These are phyloP conservation scores for Chymomyza caudatula DNA, from an alignment of 2,888 invertebrate genomes.

Conservation along the genomic window DNA sequence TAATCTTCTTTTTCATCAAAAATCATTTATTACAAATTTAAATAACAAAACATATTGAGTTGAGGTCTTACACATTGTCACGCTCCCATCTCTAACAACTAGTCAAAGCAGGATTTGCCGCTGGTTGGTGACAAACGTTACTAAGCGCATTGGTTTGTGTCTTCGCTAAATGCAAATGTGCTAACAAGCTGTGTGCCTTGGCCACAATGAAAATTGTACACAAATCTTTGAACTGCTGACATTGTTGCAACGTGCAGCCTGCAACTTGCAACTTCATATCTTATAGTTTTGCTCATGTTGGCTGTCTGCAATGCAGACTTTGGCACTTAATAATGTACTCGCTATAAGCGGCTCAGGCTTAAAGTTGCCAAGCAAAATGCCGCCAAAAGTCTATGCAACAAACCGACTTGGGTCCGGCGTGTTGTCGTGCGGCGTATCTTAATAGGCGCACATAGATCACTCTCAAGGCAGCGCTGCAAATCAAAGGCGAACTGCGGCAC, in stretches of 20 bases:
- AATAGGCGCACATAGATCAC: conserved; percentile 8
- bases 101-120: neutral
- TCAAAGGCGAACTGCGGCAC: neutral
- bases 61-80: neutral
- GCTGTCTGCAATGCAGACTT: conserved; percentile 30
- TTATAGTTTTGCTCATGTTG: neutral
- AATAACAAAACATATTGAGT: too few species aligned
- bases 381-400: neutral
- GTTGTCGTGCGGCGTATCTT: neutral
- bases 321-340: conserved; percentile 23
- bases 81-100: neutral
- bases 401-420: neutral
- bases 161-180: neutral
- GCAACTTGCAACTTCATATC: neutral
- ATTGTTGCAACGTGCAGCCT: neutral
- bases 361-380: conserved; percentile 9
- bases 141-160: neutral
- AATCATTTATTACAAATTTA: too few species aligned
- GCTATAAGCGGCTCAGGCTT: neutral
- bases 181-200: neutral
- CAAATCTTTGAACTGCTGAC: neutral
- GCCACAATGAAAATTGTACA: neutral
- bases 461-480: neutral
- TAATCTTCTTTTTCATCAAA: too few species aligned
- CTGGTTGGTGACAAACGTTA: neutral